Evolutionary conservation across 1,140 invertebrate species (phyloP).

Genomic region (Formica selysi): DNA sequence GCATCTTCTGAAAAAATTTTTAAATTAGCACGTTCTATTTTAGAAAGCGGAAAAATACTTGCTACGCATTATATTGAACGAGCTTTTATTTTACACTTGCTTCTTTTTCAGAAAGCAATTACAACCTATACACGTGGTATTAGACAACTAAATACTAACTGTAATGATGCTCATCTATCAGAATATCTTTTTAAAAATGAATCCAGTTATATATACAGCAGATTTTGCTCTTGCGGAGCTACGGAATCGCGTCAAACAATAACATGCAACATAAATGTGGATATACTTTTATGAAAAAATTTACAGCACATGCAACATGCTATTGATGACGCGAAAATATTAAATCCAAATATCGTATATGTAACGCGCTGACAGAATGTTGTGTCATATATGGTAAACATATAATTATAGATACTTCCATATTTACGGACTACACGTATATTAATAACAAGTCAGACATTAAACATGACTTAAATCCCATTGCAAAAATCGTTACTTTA

Average conservation of each 20-base stretch:
- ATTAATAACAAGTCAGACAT: background rate
- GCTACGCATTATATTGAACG: background rate
- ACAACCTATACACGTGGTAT: background rate
- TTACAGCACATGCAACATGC: conserved; percentile 3
- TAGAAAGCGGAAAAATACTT: too few species aligned
- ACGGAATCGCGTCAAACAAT: background rate
- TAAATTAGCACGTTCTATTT: background rate
- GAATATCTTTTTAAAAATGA: background rate
- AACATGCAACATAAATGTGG: background rate
- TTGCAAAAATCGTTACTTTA: background rate
- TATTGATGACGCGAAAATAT: conserved; percentile 8
- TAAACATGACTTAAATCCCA: background rate
- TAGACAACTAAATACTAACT: background rate
- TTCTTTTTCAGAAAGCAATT: background rate
- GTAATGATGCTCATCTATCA: background rate
- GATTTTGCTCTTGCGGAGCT: background rate
- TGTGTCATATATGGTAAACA: background rate
- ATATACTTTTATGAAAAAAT: background rate
- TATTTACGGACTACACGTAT: background rate
- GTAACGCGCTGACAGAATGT: background rate
- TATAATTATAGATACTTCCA: background rate
- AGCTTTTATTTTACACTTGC: background rate
- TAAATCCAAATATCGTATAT: background rate
- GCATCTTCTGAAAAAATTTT: background rate
- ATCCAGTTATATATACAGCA: background rate